Evolutionary conservation across 2,113 vertebrate genomes (phyloP), one percentile per base, ranked within the genome.

Genomic region (Pomatorhinus ruficollis): DNA sequence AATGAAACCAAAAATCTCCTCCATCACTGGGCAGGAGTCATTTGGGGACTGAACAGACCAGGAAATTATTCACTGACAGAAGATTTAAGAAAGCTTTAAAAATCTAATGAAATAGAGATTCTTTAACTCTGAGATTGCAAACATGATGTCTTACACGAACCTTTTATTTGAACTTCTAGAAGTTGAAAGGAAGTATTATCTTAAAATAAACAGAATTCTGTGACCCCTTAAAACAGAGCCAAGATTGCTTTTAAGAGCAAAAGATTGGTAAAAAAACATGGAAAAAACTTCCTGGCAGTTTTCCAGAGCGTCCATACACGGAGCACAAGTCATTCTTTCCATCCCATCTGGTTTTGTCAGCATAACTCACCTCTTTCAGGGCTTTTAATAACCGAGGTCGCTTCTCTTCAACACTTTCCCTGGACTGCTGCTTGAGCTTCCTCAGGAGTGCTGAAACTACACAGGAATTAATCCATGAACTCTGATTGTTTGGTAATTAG

Each of bases 391-490:
- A 98, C 65, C 99, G 99, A 94, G 99, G 99, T 98, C 99, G 97
- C 97, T 99, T 99, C 97, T 99, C 99, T 98, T 99, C 99, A 95
- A 99, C 99, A 78, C 97, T 99, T 98, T 99, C 99, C 96, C 99
- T 99, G 97, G 99, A 99, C 39, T 99, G 99, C 94, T 99, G 99
- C 93, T 99, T 99, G 92, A 99, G 98, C 94, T 99, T 99, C 97
- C 99, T 98, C 94, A 99, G 97, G 97, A 99, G 98, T 60, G 99
- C 99, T 90, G 99, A 99, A 98, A 99, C 99, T 99, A 72, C 91
- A 97, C 50, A 96, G 80, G 76, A 74, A 93, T 54, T 5, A n/a
- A 83, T 4, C 5, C 66, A 18, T 78, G 6, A 87, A 5, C 72
- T 84, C 44, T 60, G 15, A 5, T 17, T 63, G 16, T 2, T 75